These are phyloP conservation scores for Candidula unifasciata DNA, from an alignment of 2,888 invertebrate genomes.

Conservation along the genomic window DNA sequence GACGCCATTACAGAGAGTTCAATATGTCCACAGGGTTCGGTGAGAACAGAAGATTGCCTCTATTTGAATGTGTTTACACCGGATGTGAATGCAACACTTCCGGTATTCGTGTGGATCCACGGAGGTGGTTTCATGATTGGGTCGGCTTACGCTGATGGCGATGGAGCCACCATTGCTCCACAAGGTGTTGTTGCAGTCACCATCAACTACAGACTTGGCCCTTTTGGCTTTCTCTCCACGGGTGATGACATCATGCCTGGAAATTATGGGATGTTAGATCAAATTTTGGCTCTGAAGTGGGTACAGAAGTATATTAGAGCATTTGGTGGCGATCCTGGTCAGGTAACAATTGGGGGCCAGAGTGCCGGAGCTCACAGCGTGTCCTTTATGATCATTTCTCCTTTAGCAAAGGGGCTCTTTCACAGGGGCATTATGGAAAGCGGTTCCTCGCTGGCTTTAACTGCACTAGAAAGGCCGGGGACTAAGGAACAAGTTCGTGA, in stretches of 20 bases:
- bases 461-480: slow-evolving; percentile 26
- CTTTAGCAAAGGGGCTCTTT: slow-evolving; percentile 14
- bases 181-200: slow-evolving; percentile 19
- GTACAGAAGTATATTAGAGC: slow-evolving; percentile 31
- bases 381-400: neutral
- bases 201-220: slow-evolving; percentile 25
- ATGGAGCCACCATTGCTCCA: slow-evolving; percentile 16
- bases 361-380: slow-evolving; percentile 35
- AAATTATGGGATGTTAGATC: slow-evolving; percentile 45
- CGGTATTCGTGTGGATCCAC: slow-evolving; percentile 35
- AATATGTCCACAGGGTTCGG: slow-evolving; percentile 90
- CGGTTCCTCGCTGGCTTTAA: neutral
- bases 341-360: slow-evolving; percentile 29
- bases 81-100: slow-evolving; percentile 3
- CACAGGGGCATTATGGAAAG: slow-evolving; percentile 30
- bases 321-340: slow-evolving; percentile 43
- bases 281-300: slow-evolving; percentile 44
- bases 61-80: slow-evolving; percentile 34
- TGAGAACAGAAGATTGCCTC: slow-evolving; percentile 80
- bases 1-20: slow-evolving; percentile 90
- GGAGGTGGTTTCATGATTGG: slow-evolving; percentile 1
- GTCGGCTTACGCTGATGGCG: slow-evolving; percentile 1
- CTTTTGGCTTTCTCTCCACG: slow-evolving; percentile 38
- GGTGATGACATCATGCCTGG: slow-evolving; percentile 48
- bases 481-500: neutral